Percentiles rank a stretch among this genome's conserved stretches.
Conservation (phyloP, 2,888 invertebrate genomes). For the Chaetogeoica ovagalla region DNA sequence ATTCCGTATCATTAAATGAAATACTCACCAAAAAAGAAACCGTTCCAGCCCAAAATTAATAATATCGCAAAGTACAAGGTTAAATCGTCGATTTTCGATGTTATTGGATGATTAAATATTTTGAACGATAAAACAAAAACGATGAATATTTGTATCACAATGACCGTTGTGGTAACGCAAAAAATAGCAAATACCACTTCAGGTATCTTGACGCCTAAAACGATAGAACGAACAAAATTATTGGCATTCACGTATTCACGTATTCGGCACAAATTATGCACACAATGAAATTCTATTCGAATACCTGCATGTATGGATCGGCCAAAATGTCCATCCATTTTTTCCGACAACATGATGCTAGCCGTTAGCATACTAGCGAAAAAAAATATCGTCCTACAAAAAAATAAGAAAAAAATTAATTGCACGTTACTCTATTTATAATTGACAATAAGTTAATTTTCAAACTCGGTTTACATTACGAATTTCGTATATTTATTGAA, state of each 20-base stretch:
- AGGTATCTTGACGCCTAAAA: conserved; percentile 30
- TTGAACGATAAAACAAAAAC: neutral
- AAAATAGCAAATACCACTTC: conserved; percentile 36
- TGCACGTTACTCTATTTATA: too few relatives aligned
- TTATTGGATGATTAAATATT: conserved; percentile 19
- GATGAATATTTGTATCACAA: neutral
- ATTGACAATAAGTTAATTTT: too few relatives aligned
- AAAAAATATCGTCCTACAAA: conserved; percentile 19
- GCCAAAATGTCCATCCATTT: conserved; percentile 31
- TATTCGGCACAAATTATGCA: neutral
- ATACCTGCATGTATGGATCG: conserved; percentile 42
- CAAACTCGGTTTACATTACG: too few relatives aligned
- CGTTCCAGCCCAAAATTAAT: conserved; percentile 22
- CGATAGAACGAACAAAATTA: neutral
- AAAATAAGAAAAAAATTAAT: neutral
- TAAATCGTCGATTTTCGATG: neutral
- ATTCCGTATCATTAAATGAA: neutral
- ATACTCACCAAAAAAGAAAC: conserved; percentile 35
- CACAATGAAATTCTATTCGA: too few relatives aligned
- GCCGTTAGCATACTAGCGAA: conserved; percentile 2
- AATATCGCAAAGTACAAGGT: neutral
- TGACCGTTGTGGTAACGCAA: conserved; percentile 2
- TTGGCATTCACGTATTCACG: neutral
- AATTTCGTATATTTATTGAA: too few relatives aligned
- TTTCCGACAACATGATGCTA: conserved; percentile 29